These are phyloP conservation scores for Ceriagrion tenellum DNA, from an alignment of 2,888 invertebrate genomes.

Conservation along the genomic window DNA sequence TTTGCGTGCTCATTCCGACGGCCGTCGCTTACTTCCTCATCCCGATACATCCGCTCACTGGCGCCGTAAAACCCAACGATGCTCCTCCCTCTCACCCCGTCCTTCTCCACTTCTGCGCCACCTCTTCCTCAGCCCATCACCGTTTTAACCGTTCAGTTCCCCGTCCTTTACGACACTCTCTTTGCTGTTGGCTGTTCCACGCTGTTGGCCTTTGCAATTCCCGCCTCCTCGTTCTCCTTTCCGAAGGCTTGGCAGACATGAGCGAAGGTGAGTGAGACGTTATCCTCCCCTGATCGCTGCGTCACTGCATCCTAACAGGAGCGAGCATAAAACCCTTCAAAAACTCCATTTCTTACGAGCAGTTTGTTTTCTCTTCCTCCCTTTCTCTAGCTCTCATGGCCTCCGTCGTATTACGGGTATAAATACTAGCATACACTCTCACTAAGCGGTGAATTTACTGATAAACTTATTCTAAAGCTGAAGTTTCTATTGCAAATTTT, in stretches of 20 bases:
- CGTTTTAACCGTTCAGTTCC: neutral
- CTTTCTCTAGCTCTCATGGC: too few relatives aligned
- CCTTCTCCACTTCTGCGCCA: neutral
- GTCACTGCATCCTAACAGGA: neutral
- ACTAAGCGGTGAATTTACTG: too few relatives aligned
- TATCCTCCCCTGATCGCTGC: constrained; percentile 39
- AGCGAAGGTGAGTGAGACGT: neutral
- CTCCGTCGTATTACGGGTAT: too few relatives aligned
- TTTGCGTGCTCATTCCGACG: neutral
- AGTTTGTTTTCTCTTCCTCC: neutral
- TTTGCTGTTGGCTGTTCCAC: neutral
- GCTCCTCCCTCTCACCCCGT: neutral
- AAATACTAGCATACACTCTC: too few relatives aligned
- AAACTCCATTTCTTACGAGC: constrained; percentile 35
- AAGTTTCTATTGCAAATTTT: too few relatives aligned
- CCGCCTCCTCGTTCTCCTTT: neutral
- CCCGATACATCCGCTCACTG: neutral
- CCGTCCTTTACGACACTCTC: neutral
- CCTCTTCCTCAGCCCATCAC: neutral
- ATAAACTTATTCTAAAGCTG: too few relatives aligned
- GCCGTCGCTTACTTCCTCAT: neutral
- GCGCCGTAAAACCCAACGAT: neutral
- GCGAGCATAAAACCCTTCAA: constrained; percentile 1
- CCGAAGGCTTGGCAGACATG: too few relatives aligned
- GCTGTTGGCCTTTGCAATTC: neutral